These are phyloP conservation scores for Stenoptilia bipunctidactyla DNA, from an alignment of 2,888 invertebrate genomes.

Conservation along the genomic window DNA sequence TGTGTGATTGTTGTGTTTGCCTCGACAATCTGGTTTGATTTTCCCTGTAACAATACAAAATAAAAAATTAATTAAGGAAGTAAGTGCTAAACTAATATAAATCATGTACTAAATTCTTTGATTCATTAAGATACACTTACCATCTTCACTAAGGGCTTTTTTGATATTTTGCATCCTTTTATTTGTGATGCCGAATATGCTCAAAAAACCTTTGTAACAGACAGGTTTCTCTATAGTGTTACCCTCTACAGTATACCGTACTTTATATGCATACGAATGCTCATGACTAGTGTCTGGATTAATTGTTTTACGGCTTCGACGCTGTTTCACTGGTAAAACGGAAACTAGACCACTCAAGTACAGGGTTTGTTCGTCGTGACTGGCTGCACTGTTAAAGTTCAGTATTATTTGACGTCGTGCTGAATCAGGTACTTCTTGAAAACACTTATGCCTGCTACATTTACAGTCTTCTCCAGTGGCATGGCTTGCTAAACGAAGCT, in stretches of 20 bases:
- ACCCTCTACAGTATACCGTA: background rate
- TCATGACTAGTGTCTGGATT: conserved; percentile 4
- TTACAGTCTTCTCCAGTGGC: too few species aligned
- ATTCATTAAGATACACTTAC: too few species aligned
- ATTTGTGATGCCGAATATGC: background rate
- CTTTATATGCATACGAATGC: conserved; percentile 1
- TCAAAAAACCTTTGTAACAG: background rate
- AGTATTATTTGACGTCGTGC: background rate
- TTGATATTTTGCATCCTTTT: too few species aligned
- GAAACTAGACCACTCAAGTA: background rate
- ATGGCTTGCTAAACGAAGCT: too few species aligned
- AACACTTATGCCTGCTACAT: too few species aligned
- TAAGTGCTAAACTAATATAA: background rate
- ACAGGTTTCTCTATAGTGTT: background rate
- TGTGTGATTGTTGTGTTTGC: too few species aligned
- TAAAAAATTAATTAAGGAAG: conserved; percentile 4
- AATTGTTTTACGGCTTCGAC: conserved; percentile 3
- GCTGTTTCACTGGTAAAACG: conserved; percentile 1
- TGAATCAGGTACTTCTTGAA: background rate
- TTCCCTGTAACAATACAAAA: background rate
- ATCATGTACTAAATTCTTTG: too few species aligned
- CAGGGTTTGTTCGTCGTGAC: too few species aligned
- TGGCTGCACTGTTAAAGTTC: too few species aligned
- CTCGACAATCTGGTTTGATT: too few species aligned
- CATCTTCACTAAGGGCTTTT: too few species aligned